Percentiles rank a stretch among this genome's conserved stretches.
These are phyloP conservation scores for Maconellicoccus hirsutus DNA, from an alignment of 1,140 invertebrate species.

Conservation along the genomic window DNA sequence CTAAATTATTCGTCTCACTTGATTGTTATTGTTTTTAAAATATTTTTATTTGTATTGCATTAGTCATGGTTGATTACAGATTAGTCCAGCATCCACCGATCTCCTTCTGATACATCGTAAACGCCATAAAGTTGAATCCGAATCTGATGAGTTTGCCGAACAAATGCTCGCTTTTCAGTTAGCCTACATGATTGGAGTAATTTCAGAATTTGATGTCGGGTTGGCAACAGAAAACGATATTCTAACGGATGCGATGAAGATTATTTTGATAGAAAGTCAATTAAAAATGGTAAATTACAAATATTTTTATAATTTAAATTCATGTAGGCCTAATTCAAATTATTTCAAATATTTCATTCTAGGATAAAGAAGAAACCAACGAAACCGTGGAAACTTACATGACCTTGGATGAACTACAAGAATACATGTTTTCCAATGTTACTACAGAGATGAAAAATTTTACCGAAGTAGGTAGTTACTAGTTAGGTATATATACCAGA, in stretches of 20 bases:
- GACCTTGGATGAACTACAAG: neutral
- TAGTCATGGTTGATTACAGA: neutral
- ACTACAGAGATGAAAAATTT: neutral
- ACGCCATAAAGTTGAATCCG: neutral
- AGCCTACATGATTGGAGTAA: constrained; percentile 27
- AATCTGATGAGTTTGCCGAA: neutral
- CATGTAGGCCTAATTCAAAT: too few relatives aligned
- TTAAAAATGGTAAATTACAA: constrained; percentile 28
- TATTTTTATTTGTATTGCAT: neutral
- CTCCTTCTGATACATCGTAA: neutral
- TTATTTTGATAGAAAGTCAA: constrained; percentile 29
- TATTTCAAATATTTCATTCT: too few relatives aligned
- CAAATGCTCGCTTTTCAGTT: neutral
- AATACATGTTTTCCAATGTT: neutral
- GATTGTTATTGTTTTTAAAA: too few relatives aligned
- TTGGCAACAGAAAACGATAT: constrained; percentile 21
- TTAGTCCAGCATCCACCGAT: too few relatives aligned
- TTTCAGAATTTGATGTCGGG: constrained; percentile 23
- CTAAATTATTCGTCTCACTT: too few relatives aligned
- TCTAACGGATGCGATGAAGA: constrained; percentile 26
- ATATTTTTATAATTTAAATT: too few relatives aligned
- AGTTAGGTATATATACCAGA: too few relatives aligned
- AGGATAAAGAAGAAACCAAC: too few relatives aligned
- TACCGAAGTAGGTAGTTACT: too few relatives aligned
- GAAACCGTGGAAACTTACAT: neutral